Conservation (phyloP, 2,888 invertebrate genomes). For the Mythimna lalbum region DNA sequence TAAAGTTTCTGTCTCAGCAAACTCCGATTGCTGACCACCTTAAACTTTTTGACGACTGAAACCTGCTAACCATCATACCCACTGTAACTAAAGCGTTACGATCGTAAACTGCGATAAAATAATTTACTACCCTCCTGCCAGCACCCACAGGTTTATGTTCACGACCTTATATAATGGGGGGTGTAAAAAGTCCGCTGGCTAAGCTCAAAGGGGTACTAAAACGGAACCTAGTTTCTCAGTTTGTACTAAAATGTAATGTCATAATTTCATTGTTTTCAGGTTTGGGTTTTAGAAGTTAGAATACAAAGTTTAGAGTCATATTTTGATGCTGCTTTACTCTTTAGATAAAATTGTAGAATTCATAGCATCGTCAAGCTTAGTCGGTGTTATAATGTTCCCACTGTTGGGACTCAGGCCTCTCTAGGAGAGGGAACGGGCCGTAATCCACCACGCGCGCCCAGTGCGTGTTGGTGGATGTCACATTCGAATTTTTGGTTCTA, state of each 20-base stretch:
- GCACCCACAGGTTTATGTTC: constrained; percentile 71
- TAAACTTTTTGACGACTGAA: constrained; percentile 24
- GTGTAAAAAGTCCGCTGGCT: constrained; percentile 75
- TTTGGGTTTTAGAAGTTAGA: neutral
- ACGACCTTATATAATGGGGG: constrained; percentile 73
- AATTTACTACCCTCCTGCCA: constrained; percentile 75
- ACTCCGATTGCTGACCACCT: neutral
- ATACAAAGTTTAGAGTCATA: neutral
- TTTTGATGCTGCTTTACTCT: neutral
- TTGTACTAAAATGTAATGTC: constrained; percentile 39
- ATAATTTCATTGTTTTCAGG: constrained; percentile 31
- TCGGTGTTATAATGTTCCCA: no score
- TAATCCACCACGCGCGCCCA: no score
- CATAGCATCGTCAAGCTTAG: no score
- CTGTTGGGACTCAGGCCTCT: no score
- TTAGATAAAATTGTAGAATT: no score
- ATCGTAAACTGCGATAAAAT: constrained; percentile 81
- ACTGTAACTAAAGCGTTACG: constrained; percentile 67
- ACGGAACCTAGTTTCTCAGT: constrained; percentile 53
- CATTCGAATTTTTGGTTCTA: no score
- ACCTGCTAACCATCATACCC: constrained; percentile 40
- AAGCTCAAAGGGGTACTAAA: constrained; percentile 80
- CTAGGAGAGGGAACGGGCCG: no score
- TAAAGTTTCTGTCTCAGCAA: neutral
- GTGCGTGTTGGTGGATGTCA: no score